A percentile compares a stretch with the other conserved stretches of the same genome.
Conservation (phyloP, 2,797 vertebrate genomes). For the Acrocephalus scirpaceus region DNA sequence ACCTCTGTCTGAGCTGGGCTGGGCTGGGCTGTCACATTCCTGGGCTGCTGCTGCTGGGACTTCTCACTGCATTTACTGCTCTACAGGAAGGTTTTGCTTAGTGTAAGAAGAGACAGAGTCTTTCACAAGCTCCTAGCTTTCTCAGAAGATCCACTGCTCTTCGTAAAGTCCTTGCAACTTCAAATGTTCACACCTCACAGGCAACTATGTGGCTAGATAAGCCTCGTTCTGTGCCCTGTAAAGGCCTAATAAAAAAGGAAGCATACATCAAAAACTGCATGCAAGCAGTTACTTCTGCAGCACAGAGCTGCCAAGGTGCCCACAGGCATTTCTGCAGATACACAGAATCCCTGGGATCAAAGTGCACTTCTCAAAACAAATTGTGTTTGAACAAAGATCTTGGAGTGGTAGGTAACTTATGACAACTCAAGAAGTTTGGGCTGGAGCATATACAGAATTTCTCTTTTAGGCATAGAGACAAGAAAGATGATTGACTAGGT, state of each 20-base stretch:
- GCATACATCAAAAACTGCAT: not conserved
- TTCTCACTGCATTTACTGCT: not conserved
- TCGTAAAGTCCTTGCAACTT: not conserved
- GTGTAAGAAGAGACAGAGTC: not conserved
- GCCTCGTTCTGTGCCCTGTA: not conserved
- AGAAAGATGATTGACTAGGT: not conserved
- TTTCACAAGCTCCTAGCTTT: not conserved
- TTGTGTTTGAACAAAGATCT: not conserved
- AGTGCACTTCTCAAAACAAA: not conserved
- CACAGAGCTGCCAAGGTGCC: not conserved
- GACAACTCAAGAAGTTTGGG: not conserved
- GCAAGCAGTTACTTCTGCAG: not conserved
- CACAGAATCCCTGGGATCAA: not conserved
- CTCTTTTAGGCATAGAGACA: not conserved
- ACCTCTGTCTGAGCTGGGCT: fast-evolving
- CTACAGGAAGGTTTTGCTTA: not conserved
- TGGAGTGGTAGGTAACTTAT: not conserved
- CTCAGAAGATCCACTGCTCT: not conserved
- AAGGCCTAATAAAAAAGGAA: not conserved
- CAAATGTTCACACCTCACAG: not conserved
- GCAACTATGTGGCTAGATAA: not conserved
- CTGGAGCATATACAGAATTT: not conserved
- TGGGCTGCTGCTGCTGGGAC: not conserved
- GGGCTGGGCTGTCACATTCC: not conserved
- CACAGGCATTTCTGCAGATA: not conserved